Evolutionary conservation across 2,797 vertebrate genomes (phyloP).

Genomic region (Echeneis naucrates): DNA sequence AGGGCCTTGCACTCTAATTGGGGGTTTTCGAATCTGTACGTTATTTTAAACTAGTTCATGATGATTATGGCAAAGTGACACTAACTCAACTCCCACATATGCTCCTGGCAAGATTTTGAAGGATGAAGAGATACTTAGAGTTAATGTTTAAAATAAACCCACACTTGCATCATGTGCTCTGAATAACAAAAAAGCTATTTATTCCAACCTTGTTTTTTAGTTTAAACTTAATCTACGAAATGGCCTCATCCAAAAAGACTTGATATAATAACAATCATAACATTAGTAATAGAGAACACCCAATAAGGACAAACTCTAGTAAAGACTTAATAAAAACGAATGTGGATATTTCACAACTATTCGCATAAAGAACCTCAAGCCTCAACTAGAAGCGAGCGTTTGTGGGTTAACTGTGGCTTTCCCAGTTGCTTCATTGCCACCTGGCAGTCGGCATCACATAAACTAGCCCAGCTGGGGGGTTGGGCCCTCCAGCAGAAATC

Average conservation of each 20-base stretch:
- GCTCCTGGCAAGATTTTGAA: conserved; percentile 48
- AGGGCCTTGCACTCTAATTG: conserved; percentile 72
- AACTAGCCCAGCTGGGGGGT: conserved; percentile 52
- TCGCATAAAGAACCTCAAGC: conserved; percentile 7
- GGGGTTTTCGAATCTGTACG: conserved; percentile 62
- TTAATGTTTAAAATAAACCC: conserved; percentile 39
- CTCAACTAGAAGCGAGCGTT: conserved; percentile 1
- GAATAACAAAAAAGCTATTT: conserved; percentile 32
- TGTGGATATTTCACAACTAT: background rate
- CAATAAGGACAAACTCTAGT: background rate
- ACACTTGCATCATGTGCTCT: conserved; percentile 34
- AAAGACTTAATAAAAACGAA: background rate
- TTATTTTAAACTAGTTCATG: conserved; percentile 74
- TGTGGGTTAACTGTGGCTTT: conserved; percentile 50
- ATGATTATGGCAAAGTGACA: conserved; percentile 70
- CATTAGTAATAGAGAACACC: background rate
- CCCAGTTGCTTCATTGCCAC: conserved; percentile 55
- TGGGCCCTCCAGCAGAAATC: conserved; percentile 43
- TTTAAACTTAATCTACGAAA: background rate
- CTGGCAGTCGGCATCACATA: conserved; percentile 38
- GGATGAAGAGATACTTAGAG: conserved; percentile 55
- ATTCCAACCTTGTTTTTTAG: conserved; percentile 4
- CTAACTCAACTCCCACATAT: conserved; percentile 66
- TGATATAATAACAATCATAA: background rate
- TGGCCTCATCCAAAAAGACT: background rate